Evolutionary conservation across 1,140 invertebrate genomes (phyloP).

Genomic region (Zaprionus gabonicus): DNA sequence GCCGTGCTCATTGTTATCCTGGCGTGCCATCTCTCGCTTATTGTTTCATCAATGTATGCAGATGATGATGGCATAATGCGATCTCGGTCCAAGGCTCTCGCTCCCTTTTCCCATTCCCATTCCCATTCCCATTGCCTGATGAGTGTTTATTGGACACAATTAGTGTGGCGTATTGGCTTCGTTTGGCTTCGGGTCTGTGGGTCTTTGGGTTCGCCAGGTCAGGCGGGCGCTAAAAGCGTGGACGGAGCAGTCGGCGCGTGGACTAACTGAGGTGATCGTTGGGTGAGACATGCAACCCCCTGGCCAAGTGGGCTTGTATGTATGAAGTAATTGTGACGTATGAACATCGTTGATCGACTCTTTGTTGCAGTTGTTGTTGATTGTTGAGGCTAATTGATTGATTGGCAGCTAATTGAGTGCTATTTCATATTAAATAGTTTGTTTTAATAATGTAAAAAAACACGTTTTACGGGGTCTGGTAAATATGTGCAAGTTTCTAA

Average conservation of each 20-base stretch:
- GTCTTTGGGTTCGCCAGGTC: conserved; percentile 4
- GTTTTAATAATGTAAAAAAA: conserved; percentile 18
- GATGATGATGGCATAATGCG: conserved; percentile 80
- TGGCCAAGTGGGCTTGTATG: conserved; percentile 12
- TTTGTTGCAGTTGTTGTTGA: conserved; percentile 6
- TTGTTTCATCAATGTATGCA: conserved; percentile 82
- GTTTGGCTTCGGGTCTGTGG: conserved; percentile 48
- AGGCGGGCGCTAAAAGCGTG: conserved; percentile 65
- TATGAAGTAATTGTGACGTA: not conserved
- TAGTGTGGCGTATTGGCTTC: conserved; percentile 80
- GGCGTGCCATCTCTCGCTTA: conserved; percentile 77
- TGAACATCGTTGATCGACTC: conserved; percentile 26
- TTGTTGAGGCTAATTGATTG: conserved; percentile 25
- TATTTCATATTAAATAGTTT: conserved; percentile 22
- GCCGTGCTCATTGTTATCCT: conserved; percentile 71
- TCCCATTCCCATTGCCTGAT: conserved; percentile 40
- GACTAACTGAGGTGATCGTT: conserved; percentile 41
- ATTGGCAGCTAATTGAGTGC: conserved; percentile 24
- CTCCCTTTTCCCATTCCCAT: conserved; percentile 30
- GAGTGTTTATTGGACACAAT: conserved; percentile 81
- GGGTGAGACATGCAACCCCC: conserved; percentile 34
- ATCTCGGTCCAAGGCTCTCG: conserved; percentile 48
- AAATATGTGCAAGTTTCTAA: not conserved
- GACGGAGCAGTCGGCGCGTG: conserved; percentile 47
- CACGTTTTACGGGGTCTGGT: not conserved